Evolutionary conservation across 2,113 vertebrate genomes (phyloP).

Genomic region (Danio rerio): GRCz12tu NC_133178.1:37354001-37354500

Average conservation of each 20-base stretch:
- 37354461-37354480: constrained; percentile 25
- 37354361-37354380: not conserved
- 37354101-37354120: not conserved
- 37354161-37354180: not conserved
- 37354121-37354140: not conserved
- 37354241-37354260: not conserved
- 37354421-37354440: not conserved
- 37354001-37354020: constrained; percentile 23
- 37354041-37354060: not conserved
- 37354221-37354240: not conserved
- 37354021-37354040: constrained; percentile 16
- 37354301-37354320: not conserved
- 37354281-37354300: not conserved
- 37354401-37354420: not conserved
- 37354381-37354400: not conserved
- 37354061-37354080: not conserved
- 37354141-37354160: not conserved
- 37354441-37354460: not conserved
- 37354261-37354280: not conserved
- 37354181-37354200: not conserved
- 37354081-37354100: not conserved
- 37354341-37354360: not conserved
- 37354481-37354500: constrained; percentile 47
- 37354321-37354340: not conserved
- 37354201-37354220: not conserved